Evolutionary conservation across 2,113 vertebrate species (phyloP), one percentile per base, ranked within the genome.

Genomic region (Scatophagus argus): DNA sequence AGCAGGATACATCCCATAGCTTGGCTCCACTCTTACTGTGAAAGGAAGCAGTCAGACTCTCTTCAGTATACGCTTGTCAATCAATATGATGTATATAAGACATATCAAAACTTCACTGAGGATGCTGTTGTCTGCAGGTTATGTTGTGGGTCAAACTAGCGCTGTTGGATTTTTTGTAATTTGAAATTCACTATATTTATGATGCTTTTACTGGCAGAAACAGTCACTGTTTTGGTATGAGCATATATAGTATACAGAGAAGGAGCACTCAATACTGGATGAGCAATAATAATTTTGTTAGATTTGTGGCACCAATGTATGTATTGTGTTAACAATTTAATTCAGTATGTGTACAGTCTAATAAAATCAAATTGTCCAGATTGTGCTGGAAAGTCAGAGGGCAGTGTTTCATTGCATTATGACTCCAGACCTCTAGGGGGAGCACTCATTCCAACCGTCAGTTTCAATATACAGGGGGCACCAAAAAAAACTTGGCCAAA

Each of bases 81-180:
- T 88, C 85, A 74, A 36, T 55, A 47, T 68, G 66, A 74, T 67
- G 52, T 59, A 77, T 77, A 74, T 44, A 27, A 55, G 31, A 66
- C 44, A 72, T 77, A 77, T 64, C 52, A 61, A 56, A 21, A 62
- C 66, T 69, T 64, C 23, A 41, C 41, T 32, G 73, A 49, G 59
- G 23, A 2, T 21, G 49, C 49, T 78, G 41, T 34, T 54, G 31
- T 75, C 36, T 34, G 34, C 23, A 64, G 61, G 54, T 76, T 70
- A 14, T 38, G 32, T 3, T 76, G 25, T 12, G 8, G 69, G 72
- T 84, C 76, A 77, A 34, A 62, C 21, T 54, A 62, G 56, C 25
- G 59, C 41, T 16, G 8, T 47, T 47, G 64, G 44, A 21, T 19
- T 68, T 79, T 47, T 47, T 56, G 8, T 8, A 52, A 21, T 14